A percentile compares a stretch with the other conserved stretches of the same genome.
These are phyloP conservation scores for Chelonus insularis DNA, from an alignment of 1,140 invertebrate genomes.

Conservation along the genomic window DNA sequence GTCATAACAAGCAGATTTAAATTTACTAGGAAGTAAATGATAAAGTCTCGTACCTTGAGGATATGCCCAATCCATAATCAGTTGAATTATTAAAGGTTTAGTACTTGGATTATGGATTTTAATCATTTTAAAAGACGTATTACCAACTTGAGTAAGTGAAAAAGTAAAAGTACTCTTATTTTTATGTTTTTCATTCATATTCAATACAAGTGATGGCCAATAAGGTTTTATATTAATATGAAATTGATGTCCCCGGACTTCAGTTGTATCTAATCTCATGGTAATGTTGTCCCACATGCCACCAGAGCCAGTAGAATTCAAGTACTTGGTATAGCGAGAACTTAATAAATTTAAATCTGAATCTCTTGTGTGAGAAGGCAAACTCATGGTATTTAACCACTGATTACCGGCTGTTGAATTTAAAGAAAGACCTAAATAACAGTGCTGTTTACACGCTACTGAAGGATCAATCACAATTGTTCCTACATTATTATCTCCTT, in stretches of 20 bases:
- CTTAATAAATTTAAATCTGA: conserved; percentile 67
- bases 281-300: conserved; percentile 69
- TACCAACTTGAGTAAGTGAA: conserved; percentile 82
- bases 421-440: conserved; percentile 71
- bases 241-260: conserved; percentile 74
- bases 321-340: conserved; percentile 62
- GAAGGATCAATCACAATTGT: conserved; percentile 70
- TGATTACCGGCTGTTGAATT: conserved; percentile 66
- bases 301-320: conserved; percentile 58
- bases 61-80: conserved; percentile 66
- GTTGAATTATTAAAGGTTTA: conserved; percentile 65
- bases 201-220: conserved; percentile 69
- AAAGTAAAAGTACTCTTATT: conserved; percentile 66
- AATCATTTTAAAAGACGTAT: conserved; percentile 68
- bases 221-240: conserved; percentile 70
- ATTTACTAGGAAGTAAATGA: conserved; percentile 59
- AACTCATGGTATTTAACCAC: conserved; percentile 72
- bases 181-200: conserved; percentile 40
- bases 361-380: conserved; percentile 67
- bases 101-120: conserved; percentile 67
- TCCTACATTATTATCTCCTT: conserved; percentile 61
- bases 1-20: conserved; percentile 49
- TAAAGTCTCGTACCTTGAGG: conserved; percentile 59
- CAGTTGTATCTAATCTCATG: conserved; percentile 75
- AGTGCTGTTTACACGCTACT: conserved; percentile 70